Evolutionary conservation across 2,888 invertebrate genomes (phyloP), one percentile per base, ranked within the genome.

Genomic region (Pandemis heparana): DNA sequence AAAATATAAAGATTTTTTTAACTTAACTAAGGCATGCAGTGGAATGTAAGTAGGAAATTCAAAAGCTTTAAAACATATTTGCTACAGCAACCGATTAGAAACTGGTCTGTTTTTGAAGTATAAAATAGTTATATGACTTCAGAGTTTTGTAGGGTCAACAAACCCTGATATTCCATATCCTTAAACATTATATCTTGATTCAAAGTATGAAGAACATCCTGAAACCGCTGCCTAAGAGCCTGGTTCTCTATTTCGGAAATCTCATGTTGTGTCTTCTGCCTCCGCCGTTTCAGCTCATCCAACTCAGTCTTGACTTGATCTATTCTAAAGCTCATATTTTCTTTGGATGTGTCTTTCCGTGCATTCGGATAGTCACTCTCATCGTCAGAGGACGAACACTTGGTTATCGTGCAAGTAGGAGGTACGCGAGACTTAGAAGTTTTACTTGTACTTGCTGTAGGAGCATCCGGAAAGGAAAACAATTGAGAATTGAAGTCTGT

Each of bases 201-300:
- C 12, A 98, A 90, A 80, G 96, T 96, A 78, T 98, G 97, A 39
- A 98, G 91, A 68, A 96, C 97, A 78, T 97, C 97, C 85, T 97
- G 96, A 88, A 99, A 97, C 70, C 98, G 94, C 87, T 98, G 97
- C 64, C 97, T 94, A 14, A 98, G 89, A 12, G 97, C 97, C 76
- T 96, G 94, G 87, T 98, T 98, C 85, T 98, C 98, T 85, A 98
- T 97, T 62, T 96, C 97, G 32, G 97, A 96, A 76, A 98, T 96
- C 89, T 98, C 97, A 78, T 96, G 95, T 82, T 98, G 97, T 77
- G 98, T 98, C 80, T 97, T 96, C 71, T 96, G 95, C 75, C 97
- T 95, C 66, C 97, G 95, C 53, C 96, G 95, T 81, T 96, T 96
- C 16, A 98, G 89, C 77, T 97, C 97, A 16, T 96, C 96, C 64